Percentiles rank a stretch among this genome's conserved stretches.
These are phyloP conservation scores for Epizoanthus fatuus DNA, from an alignment of 92 coral and sea anemone genomes.

Conservation along the genomic window DNA sequence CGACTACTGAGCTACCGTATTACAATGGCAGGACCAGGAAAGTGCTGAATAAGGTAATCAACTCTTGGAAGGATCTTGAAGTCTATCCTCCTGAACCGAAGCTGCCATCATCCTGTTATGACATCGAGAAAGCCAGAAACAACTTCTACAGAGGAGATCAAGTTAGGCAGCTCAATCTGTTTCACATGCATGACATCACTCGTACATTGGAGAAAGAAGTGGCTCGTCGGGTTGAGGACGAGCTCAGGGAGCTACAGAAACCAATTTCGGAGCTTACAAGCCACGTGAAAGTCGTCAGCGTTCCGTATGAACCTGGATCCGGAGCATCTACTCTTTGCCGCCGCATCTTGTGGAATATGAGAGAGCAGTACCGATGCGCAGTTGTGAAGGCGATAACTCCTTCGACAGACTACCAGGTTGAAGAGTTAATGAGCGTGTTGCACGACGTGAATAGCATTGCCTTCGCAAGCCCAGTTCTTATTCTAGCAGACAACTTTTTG, in stretches of 20 bases:
- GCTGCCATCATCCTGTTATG: slow-evolving; percentile 18
- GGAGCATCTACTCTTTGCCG: slow-evolving; percentile 80
- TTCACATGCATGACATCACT: slow-evolving; percentile 57
- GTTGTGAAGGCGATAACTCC: slow-evolving; percentile 65
- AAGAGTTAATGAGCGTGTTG: slow-evolving; percentile 33
- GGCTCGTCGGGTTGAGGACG: slow-evolving; percentile 25
- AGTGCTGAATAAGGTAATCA: slow-evolving; percentile 61
- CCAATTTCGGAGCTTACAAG: slow-evolving; percentile 31
- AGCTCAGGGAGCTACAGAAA: slow-evolving; percentile 33
- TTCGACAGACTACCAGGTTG: slow-evolving; percentile 65
- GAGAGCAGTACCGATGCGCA: slow-evolving; percentile 63
- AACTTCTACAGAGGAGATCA: slow-evolving; percentile 74
- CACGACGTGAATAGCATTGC: slow-evolving; percentile 42
- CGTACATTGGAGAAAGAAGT: slow-evolving; percentile 50
- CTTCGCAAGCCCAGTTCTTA: slow-evolving; percentile 40
- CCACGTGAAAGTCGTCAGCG: slow-evolving; percentile 55
- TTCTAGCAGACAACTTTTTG: slow-evolving; percentile 59
- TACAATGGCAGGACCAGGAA: slow-evolving; percentile 45
- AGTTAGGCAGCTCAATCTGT: slow-evolving; percentile 58
- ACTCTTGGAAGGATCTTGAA: slow-evolving; percentile 77
- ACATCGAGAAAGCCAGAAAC: slow-evolving; percentile 53
- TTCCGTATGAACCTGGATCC: slow-evolving; percentile 75
- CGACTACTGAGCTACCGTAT: slow-evolving; percentile 68
- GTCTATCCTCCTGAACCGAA: slow-evolving; percentile 69
- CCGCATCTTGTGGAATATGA: slow-evolving; percentile 68